Conservation (phyloP, 2,888 invertebrate species). For the Ceraclea dissimilis region DNA sequence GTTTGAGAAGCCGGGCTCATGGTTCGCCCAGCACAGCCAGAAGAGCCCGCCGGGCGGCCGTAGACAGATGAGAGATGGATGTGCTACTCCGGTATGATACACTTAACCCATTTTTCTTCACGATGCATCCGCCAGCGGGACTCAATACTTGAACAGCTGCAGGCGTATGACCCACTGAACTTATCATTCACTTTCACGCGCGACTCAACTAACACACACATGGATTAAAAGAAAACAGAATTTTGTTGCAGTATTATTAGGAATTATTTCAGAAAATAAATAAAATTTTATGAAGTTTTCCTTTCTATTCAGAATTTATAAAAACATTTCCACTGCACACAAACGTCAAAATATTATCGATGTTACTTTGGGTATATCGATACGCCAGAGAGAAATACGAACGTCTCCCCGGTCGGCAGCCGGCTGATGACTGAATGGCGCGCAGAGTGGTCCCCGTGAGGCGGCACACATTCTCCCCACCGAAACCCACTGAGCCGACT, state of each 20-base stretch:
- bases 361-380: neutral
- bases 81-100: constrained; percentile 35
- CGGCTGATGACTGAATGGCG: constrained; percentile 40
- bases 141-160: neutral
- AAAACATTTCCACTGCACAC: neutral
- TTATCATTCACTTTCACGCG: constrained; percentile 43
- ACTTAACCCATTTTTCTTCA: constrained; percentile 68
- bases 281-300: too few relatives aligned
- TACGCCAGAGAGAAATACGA: neutral
- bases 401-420: constrained; percentile 33
- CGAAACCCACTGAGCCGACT: constrained; percentile 7
- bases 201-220: neutral
- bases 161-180: constrained; percentile 28
- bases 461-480: constrained; percentile 27
- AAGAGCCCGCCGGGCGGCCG: constrained; percentile 15
- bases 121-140: constrained; percentile 25
- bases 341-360: neutral
- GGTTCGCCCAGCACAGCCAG: constrained; percentile 20
- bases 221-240: too few relatives aligned
- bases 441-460: constrained; percentile 35
- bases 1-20: constrained; percentile 24
- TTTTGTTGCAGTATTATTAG: too few relatives aligned
- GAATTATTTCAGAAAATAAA: too few relatives aligned
- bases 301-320: too few relatives aligned
- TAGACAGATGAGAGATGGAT: neutral